Evolutionary conservation across 2,797 vertebrate genomes (phyloP).

Genomic region (Delichon dasypus): DNA sequence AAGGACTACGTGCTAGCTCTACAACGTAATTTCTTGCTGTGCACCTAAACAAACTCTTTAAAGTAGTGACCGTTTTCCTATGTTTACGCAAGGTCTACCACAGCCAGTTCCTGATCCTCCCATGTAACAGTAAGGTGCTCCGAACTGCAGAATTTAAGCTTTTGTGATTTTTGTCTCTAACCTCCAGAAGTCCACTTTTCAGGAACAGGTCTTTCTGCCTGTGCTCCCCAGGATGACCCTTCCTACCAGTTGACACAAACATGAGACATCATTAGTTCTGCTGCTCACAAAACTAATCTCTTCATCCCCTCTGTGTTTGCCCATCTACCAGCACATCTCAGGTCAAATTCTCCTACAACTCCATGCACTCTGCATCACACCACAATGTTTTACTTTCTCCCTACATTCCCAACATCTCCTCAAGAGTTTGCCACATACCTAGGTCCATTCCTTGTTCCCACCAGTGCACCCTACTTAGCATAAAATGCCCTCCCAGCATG

Average conservation of each 20-base stretch:
- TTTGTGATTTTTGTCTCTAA: background rate
- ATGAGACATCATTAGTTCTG: background rate
- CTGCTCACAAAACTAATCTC: background rate
- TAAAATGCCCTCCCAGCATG: fast-evolving
- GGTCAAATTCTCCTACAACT: background rate
- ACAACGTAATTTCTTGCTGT: background rate
- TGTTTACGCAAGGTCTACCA: background rate
- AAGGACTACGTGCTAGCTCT: background rate
- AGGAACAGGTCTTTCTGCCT: background rate
- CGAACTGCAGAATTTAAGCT: background rate
- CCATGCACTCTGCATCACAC: too few species aligned
- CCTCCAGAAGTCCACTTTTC: background rate
- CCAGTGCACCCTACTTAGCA: background rate
- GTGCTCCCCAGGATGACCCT: background rate
- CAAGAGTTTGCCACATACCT: background rate
- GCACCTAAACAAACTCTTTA: background rate
- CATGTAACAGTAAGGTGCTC: background rate
- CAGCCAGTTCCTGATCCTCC: background rate
- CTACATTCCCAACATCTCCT: background rate
- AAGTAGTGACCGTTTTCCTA: background rate
- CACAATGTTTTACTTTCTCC: background rate
- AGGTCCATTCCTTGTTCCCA: background rate
- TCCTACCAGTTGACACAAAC: background rate
- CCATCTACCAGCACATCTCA: background rate
- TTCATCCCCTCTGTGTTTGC: background rate